phyloP scores from a whole-genome alignment of 2,888 invertebrate genomes.

The Conistra vaccinii region DNA sequence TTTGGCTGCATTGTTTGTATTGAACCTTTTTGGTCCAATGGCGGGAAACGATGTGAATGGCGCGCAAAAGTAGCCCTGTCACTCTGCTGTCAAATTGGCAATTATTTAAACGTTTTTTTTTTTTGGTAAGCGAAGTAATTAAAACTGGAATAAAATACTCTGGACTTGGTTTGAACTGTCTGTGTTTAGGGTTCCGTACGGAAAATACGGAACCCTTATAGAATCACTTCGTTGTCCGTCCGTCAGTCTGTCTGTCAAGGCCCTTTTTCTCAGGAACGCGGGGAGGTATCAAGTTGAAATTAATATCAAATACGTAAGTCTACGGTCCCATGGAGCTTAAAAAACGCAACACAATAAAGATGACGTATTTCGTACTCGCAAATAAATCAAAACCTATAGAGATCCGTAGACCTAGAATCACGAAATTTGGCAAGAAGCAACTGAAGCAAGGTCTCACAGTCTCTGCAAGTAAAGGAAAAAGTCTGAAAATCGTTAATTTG shows the following conservation, averaged over 20 bases:
- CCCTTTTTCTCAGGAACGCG: neutral
- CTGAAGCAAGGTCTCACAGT: too few relatives aligned
- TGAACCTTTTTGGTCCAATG: constrained; percentile 37
- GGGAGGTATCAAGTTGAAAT: neutral
- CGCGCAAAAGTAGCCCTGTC: constrained; percentile 26
- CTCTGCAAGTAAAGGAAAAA: too few relatives aligned
- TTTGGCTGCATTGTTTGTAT: constrained; percentile 49
- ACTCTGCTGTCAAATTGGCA: constrained; percentile 41
- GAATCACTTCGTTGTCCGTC: neutral
- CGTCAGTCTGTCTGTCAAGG: neutral
- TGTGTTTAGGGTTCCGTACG: neutral
- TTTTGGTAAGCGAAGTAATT: neutral
- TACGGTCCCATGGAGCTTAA: neutral
- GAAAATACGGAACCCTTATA: neutral
- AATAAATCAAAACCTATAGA: too few relatives aligned
- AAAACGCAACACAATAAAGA: too few relatives aligned
- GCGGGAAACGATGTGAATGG: constrained; percentile 23
- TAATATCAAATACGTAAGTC: neutral
- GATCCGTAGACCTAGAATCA: too few relatives aligned
- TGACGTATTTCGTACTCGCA: too few relatives aligned
- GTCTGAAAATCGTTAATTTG: too few relatives aligned
- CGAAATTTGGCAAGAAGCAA: too few relatives aligned
- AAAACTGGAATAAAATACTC: neutral
- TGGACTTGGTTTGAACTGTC: neutral
- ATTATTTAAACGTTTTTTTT: neutral